Base-by-base conservation (phyloP, 1,140 invertebrate species). In the Pogonognathellus flavescens region DNA sequence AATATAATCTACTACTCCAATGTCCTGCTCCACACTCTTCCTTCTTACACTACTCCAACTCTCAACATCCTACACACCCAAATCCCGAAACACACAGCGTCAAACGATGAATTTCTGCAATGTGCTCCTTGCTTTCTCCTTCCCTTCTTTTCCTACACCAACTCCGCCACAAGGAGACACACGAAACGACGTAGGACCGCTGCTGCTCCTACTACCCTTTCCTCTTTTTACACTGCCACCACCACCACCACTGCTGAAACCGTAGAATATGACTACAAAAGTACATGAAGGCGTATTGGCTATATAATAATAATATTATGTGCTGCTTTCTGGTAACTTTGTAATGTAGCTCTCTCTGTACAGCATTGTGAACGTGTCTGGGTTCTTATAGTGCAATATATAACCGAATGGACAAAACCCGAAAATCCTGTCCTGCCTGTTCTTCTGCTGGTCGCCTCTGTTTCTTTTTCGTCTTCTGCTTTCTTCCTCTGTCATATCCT, bases 141-240 rank as follows among this genome's bases (percentile, higher is more conserved):
- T 53, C 84, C 14, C 31, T 41, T 41, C 31, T 41, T 41, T 41
- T 41, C n/a, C n/a, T n/a, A n/a, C n/a, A n/a, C n/a, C n/a, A n/a
- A n/a, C n/a, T n/a, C n/a, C n/a, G n/a, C n/a, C n/a, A 41, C 31
- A 41, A 41, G 6, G 31, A 1, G 31, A 41, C 31, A 41, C n/a
- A 41, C 31, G 31, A 41, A 41, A 41, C 31, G 31, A 41, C n/a
- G n/a, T n/a, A 41, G 2, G 6, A 41, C 31, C 31, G 6, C 2
- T 6, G 6, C 31, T 41, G n/a, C 59, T 85, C 66, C 80, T n/a
- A 16, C 86, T 18, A 72, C 50, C 59, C n/a, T 25, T 31, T 22
- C 55, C 55, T 16, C 14, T n/a, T 16, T 18, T 59, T 16, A 9
- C 53, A 59, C 55, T n/a, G 5, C 6, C 14, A 6, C 18, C 14